Conservation (phyloP, 2,888 invertebrate genomes). For the Athalia cordata region DNA sequence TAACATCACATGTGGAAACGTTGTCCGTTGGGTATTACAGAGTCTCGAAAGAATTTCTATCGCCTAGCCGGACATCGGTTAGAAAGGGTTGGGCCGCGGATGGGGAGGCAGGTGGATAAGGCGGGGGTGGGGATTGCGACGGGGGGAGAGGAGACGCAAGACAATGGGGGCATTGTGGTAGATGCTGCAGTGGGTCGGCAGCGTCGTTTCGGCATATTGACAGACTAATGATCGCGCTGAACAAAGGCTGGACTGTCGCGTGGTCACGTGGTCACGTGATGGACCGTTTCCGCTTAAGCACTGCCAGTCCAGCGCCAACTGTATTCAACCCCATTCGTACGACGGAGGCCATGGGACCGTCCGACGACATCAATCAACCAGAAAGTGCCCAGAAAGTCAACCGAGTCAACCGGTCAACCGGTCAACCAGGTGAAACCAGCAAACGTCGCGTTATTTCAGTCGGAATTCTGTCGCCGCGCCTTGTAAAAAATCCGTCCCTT, state of each 20-base stretch:
- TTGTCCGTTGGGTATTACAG: not conserved
- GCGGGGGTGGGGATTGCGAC: not conserved
- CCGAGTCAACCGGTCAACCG: slow-evolving; percentile 42
- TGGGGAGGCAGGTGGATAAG: slow-evolving; percentile 36
- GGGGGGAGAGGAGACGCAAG: slow-evolving; percentile 54
- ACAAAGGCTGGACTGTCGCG: slow-evolving; percentile 72
- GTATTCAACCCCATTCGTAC: slow-evolving; percentile 54
- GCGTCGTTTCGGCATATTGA: slow-evolving; percentile 73
- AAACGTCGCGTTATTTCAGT: slow-evolving; percentile 41
- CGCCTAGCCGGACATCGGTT: not conserved
- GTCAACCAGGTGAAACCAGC: slow-evolving; percentile 44
- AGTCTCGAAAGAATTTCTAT: not conserved
- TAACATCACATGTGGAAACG: too few relatives aligned
- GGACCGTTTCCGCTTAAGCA: slow-evolving; percentile 71
- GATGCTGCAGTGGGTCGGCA: slow-evolving; percentile 56
- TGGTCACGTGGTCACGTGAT: slow-evolving; percentile 72
- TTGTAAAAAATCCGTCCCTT: slow-evolving; percentile 37
- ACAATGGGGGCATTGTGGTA: slow-evolving; percentile 73
- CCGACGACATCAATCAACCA: slow-evolving; percentile 44
- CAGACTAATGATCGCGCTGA: slow-evolving; percentile 73
- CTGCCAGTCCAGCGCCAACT: slow-evolving; percentile 58
- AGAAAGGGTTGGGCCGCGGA: slow-evolving; percentile 31
- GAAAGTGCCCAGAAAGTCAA: slow-evolving; percentile 41
- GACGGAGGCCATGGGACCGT: slow-evolving; percentile 39
- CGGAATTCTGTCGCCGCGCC: slow-evolving; percentile 26